Evolutionary conservation across 2,113 vertebrate species (phyloP).

Genomic region (Sarotherodon lohbergeri): DNA sequence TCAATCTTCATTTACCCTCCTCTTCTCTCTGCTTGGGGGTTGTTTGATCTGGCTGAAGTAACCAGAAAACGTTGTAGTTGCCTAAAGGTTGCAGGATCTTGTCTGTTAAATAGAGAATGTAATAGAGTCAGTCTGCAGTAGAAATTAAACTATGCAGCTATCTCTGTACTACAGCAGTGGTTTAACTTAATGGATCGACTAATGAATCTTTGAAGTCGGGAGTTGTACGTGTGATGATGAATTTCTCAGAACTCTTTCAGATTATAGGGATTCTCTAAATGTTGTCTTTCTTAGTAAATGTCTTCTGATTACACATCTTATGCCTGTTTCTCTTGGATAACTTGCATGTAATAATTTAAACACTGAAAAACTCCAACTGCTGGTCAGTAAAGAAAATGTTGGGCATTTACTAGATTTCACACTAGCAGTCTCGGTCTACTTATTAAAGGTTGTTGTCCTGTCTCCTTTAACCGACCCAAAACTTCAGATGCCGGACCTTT

Average conservation of each 20-base stretch:
- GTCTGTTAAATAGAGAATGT: not conserved
- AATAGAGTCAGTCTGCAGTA: not conserved
- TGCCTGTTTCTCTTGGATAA: not conserved
- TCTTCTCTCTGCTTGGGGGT: not conserved
- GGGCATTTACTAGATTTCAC: not conserved
- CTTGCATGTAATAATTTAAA: not conserved
- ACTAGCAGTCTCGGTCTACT: not conserved
- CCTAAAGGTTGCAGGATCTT: not conserved
- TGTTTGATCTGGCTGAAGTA: not conserved
- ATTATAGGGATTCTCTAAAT: not conserved
- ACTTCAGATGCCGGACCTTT: not conserved
- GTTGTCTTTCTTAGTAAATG: not conserved
- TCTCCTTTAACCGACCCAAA: not conserved
- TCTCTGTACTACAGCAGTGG: not conserved
- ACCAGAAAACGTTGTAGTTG: not conserved
- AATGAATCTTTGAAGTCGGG: not conserved
- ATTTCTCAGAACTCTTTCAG: not conserved
- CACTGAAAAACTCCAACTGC: not conserved
- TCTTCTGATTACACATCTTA: not conserved
- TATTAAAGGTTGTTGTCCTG: not conserved
- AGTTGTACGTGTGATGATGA: not conserved
- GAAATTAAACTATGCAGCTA: not conserved
- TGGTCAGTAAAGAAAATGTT: not conserved
- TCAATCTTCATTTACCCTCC: not conserved
- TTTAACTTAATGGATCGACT: not conserved